phyloP scores from a whole-genome alignment of 2,888 invertebrate genomes.

The Oxystoma pomonae region DNA sequence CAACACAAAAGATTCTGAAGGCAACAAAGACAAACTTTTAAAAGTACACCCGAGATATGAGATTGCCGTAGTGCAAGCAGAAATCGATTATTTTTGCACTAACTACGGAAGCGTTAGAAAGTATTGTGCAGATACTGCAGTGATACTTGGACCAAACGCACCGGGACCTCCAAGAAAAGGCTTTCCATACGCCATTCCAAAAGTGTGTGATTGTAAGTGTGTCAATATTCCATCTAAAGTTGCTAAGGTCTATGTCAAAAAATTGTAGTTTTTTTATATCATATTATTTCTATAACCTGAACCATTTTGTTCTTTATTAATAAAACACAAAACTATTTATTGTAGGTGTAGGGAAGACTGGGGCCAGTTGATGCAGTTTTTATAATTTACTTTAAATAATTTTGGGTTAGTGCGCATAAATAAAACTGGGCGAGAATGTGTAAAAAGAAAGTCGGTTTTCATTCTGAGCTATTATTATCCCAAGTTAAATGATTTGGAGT shows the following conservation, averaged over 20 bases:
- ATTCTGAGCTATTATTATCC: slow-evolving; percentile 42
- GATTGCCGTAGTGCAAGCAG: slow-evolving; percentile 38
- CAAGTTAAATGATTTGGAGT: too few species aligned
- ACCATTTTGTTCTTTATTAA: too few species aligned
- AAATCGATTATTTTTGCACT: slow-evolving; percentile 43
- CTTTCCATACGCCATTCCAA: slow-evolving; percentile 15
- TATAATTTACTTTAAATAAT: neutral
- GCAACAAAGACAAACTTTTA: slow-evolving; percentile 27
- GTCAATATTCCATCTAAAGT: slow-evolving; percentile 15
- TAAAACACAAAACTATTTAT: too few species aligned
- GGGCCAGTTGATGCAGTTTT: neutral
- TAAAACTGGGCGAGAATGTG: slow-evolving; percentile 40
- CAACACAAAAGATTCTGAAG: neutral
- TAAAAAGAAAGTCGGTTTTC: slow-evolving; percentile 40
- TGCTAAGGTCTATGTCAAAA: slow-evolving; percentile 14
- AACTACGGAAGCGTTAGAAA: slow-evolving; percentile 43
- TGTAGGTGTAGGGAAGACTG: neutral
- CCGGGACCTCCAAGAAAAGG: slow-evolving; percentile 19
- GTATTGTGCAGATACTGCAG: slow-evolving; percentile 43
- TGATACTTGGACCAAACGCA: slow-evolving; percentile 21
- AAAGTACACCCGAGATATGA: slow-evolving; percentile 42
- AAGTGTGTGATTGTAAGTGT: slow-evolving; percentile 21
- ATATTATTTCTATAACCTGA: too few species aligned
- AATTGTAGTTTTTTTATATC: neutral
- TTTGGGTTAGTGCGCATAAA: slow-evolving; percentile 21